Evolutionary conservation across 92 coral and sea anemone genomes (phyloP).

Genomic region (Isaurus tuberculatus): DNA sequence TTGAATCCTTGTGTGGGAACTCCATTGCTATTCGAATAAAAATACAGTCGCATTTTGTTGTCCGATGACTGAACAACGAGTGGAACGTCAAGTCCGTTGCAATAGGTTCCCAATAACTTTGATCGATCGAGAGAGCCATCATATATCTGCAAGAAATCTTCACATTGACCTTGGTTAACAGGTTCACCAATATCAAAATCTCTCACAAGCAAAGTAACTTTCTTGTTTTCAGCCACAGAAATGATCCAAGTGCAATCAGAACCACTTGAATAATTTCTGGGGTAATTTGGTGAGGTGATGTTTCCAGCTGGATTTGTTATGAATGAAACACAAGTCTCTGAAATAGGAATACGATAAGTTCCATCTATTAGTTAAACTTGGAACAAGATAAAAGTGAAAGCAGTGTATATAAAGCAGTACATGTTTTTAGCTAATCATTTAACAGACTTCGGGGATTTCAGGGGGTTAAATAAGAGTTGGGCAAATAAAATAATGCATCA

Average conservation of each 20-base stretch:
- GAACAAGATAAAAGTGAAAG: too few species aligned
- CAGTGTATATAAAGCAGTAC: too few species aligned
- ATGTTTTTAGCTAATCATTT: too few species aligned
- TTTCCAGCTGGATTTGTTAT: constrained; percentile 13
- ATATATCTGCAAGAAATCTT: constrained; percentile 6
- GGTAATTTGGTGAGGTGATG: constrained; percentile 34
- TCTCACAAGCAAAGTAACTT: constrained; percentile 10
- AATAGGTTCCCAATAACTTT: not conserved
- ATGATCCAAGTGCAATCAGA: constrained; percentile 35
- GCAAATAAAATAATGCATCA: too few species aligned
- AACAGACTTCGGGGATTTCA: too few species aligned
- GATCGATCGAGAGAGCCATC: constrained; percentile 33
- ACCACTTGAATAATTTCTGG: not conserved
- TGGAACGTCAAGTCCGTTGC: constrained; percentile 23
- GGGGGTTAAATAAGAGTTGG: too few species aligned
- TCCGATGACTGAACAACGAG: not conserved
- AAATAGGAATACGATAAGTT: not conserved
- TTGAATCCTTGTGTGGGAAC: constrained; percentile 15
- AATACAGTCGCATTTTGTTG: not conserved
- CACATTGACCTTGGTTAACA: not conserved
- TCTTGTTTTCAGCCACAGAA: not conserved
- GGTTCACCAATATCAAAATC: constrained; percentile 20
- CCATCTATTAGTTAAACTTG: too few species aligned
- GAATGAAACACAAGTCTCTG: constrained; percentile 19
- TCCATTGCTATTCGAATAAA: constrained; percentile 13